These are phyloP conservation scores for Smithornis capensis DNA, from an alignment of 2,113 vertebrate species.

Conservation along the genomic window DNA sequence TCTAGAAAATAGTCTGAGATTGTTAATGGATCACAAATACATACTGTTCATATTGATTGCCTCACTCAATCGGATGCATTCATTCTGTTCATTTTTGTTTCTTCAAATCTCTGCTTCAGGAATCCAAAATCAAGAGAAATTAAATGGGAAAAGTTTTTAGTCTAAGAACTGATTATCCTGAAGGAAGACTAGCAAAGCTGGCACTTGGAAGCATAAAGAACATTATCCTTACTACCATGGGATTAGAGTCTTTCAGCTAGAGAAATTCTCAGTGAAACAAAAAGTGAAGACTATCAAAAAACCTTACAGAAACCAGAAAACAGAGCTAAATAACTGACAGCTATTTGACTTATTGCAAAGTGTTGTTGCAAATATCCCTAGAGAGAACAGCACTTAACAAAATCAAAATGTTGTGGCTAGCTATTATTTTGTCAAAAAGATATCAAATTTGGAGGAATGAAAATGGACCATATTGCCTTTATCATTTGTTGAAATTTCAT, in stretches of 20 bases:
- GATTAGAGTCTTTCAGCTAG: background rate
- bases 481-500: background rate
- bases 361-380: slow-evolving; percentile 16
- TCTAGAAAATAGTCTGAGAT: background rate
- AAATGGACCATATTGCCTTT: rapidly evolving
- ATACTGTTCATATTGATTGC: background rate
- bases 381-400: background rate
- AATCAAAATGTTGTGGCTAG: slow-evolving; percentile 11
- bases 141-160: background rate
- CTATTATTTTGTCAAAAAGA: slow-evolving; percentile 12
- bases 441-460: background rate
- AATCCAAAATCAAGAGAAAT: background rate
- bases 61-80: background rate
- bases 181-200: background rate
- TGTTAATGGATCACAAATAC: background rate
- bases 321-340: background rate
- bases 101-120: background rate
- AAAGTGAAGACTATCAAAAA: background rate
- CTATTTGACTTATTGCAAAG: background rate
- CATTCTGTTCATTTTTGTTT: background rate
- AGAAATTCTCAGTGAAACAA: background rate
- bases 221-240: background rate
- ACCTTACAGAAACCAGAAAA: background rate
- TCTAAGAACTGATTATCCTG: background rate
- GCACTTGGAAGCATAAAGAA: background rate